Evolutionary conservation across 2,113 vertebrate genomes (phyloP).

Genomic region (Aldabrachelys gigantea): DNA sequence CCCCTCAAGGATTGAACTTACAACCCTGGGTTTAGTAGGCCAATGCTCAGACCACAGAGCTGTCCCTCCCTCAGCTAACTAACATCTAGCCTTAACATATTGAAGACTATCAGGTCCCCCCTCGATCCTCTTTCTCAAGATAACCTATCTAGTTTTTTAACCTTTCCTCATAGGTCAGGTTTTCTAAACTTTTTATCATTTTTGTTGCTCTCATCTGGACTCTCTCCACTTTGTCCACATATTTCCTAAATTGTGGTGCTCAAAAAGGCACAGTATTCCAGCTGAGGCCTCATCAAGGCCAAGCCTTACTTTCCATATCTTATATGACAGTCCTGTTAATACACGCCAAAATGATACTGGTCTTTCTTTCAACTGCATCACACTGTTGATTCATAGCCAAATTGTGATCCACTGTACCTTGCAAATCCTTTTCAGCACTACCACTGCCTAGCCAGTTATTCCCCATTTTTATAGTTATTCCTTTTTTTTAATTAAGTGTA

Average conservation of each 20-base stretch:
- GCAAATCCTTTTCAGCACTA: background rate
- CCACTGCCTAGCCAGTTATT: background rate
- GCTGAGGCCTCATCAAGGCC: background rate
- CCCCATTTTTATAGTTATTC: background rate
- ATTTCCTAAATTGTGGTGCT: background rate
- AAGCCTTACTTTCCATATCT: background rate
- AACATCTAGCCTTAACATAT: background rate
- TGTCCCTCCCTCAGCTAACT: no score
- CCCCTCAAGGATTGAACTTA: no score
- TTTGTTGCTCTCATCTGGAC: background rate
- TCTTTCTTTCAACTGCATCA: background rate
- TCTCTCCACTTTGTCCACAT: background rate
- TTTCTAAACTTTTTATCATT: background rate
- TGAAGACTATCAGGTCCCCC: background rate
- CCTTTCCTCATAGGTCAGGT: background rate
- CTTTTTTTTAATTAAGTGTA: background rate
- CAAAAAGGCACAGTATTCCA: background rate
- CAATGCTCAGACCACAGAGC: no score
- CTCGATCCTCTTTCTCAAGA: background rate
- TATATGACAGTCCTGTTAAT: background rate
- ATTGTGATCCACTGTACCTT: background rate
- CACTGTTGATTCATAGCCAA: background rate
- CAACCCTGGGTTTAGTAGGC: no score
- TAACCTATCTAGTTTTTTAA: background rate
- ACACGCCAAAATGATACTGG: background rate